These are phyloP conservation scores for Willisornis vidua DNA, from an alignment of 2,113 vertebrate species.

Conservation along the genomic window DNA sequence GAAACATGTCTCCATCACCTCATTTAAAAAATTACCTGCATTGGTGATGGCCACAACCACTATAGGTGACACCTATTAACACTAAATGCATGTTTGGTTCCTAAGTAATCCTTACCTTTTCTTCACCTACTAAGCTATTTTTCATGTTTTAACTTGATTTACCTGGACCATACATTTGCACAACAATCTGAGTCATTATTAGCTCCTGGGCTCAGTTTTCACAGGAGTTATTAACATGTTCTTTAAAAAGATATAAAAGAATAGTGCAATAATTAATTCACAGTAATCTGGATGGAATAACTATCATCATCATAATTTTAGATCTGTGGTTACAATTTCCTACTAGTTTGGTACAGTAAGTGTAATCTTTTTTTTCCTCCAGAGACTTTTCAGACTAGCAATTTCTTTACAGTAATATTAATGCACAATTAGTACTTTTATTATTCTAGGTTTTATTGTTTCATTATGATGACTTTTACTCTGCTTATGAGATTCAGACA, in stretches of 20 bases:
- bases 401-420: background rate
- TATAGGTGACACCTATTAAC: background rate
- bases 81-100: background rate
- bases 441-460: background rate
- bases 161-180: background rate
- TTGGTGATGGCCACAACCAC: background rate
- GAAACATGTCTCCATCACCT: background rate
- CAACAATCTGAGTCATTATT: rapidly evolving
- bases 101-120: background rate
- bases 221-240: background rate
- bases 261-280: background rate
- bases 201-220: background rate
- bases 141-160: background rate
- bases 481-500: background rate
- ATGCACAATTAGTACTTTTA: background rate
- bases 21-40: background rate
- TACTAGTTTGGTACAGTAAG: background rate
- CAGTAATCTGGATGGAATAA: background rate
- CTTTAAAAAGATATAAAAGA: background rate
- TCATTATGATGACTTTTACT: background rate
- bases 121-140: background rate
- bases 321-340: background rate
- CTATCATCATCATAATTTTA: rapidly evolving
- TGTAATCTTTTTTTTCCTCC: background rate
- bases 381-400: background rate